Conservation (phyloP, 1,140 invertebrate species). For the Trichonephila clavata region DNA sequence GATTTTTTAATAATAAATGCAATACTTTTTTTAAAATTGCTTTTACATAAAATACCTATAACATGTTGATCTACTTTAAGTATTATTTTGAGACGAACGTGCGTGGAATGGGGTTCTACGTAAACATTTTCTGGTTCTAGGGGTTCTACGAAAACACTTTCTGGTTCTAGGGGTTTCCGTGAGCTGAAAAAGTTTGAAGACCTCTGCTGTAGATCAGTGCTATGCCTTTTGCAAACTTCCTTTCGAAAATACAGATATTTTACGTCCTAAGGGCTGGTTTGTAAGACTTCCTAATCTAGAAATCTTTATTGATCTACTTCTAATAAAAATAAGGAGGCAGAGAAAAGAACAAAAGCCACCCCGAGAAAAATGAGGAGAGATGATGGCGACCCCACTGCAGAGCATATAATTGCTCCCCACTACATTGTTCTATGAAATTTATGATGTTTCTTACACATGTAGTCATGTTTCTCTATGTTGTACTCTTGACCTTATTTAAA, state of each 20-base stretch:
- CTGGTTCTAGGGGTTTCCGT: too few species aligned
- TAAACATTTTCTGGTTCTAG: too few species aligned
- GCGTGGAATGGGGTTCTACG: too few species aligned
- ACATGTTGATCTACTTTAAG: too few species aligned
- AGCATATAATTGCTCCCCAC: background rate
- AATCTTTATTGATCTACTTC: slow-evolving; percentile 19
- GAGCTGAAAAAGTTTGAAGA: too few species aligned
- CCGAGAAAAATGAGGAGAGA: background rate
- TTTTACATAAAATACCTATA: too few species aligned
- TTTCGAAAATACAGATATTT: background rate
- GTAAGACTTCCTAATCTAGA: background rate
- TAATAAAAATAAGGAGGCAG: background rate
- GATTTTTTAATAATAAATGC: too few species aligned
- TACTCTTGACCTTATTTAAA: slow-evolving; percentile 22
- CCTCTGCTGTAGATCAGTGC: too few species aligned
- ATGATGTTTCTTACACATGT: slow-evolving; percentile 4
- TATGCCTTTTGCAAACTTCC: background rate
- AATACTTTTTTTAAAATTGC: too few species aligned
- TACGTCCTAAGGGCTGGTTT: background rate
- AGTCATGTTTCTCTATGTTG: background rate
- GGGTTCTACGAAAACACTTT: too few species aligned
- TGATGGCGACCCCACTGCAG: background rate
- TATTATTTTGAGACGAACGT: too few species aligned
- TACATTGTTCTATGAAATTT: slow-evolving; percentile 26
- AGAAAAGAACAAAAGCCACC: background rate